Evolutionary conservation across 2,113 vertebrate genomes (phyloP).

Genomic region (Pluvianellus socialis): DNA sequence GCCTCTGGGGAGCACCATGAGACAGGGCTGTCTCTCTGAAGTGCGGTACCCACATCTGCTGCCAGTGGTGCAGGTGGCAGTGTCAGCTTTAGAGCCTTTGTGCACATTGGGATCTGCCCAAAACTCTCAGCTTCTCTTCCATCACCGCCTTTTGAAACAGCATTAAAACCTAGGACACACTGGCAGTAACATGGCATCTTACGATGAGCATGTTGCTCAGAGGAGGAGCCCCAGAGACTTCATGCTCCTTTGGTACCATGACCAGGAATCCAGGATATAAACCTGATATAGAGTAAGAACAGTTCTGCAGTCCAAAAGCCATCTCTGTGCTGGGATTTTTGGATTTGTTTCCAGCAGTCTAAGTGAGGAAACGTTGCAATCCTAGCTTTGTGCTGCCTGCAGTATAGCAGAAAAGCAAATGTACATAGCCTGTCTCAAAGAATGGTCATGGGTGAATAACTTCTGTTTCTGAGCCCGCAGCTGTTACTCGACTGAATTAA

Average conservation of each 20-base stretch:
- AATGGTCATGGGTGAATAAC: background rate
- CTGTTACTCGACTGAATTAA: background rate
- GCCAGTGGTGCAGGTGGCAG: background rate
- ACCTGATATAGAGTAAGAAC: background rate
- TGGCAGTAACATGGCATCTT: background rate
- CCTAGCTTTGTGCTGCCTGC: background rate
- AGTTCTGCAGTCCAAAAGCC: background rate
- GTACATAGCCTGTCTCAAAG: background rate
- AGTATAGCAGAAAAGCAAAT: background rate
- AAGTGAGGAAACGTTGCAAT: background rate
- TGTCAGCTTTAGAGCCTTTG: background rate
- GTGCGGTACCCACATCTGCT: background rate
- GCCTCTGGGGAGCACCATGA: background rate
- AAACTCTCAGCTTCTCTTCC: background rate
- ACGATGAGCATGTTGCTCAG: background rate
- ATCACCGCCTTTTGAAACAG: background rate
- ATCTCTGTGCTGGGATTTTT: background rate
- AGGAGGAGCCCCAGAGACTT: background rate
- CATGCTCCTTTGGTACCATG: background rate
- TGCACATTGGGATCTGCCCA: background rate
- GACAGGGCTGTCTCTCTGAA: fast-evolving
- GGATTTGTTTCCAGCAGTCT: background rate
- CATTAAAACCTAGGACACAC: background rate
- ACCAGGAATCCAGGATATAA: background rate
- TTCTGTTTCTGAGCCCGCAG: background rate